These are phyloP conservation scores for Limnephilus rhombicus DNA, from an alignment of 2,888 invertebrate species.

Conservation along the genomic window DNA sequence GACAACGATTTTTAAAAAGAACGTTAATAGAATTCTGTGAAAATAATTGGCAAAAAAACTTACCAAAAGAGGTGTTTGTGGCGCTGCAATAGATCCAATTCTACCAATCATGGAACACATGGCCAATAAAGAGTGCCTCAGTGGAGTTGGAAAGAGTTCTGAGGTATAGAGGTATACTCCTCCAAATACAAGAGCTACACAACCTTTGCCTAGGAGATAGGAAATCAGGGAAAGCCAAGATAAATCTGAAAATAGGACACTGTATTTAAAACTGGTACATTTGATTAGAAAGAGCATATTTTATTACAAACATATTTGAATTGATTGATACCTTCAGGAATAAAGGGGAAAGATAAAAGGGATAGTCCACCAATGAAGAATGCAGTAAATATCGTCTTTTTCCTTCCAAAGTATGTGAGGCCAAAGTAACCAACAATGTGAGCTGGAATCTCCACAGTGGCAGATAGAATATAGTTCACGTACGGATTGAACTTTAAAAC, in stretches of 20 bases:
- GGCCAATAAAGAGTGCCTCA: slow-evolving; percentile 81
- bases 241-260: slow-evolving; percentile 70
- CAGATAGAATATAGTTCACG: slow-evolving; percentile 84
- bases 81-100: slow-evolving; percentile 82
- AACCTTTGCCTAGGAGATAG: slow-evolving; percentile 82
- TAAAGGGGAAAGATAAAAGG: slow-evolving; percentile 80
- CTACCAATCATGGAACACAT: slow-evolving; percentile 82
- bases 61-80: slow-evolving; percentile 82
- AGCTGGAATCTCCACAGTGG: slow-evolving; percentile 85
- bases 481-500: slow-evolving; percentile 86
- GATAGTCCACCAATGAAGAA: slow-evolving; percentile 82
- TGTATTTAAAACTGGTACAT: background rate
- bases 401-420: slow-evolving; percentile 81
- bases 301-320: background rate
- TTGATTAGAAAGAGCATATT: no score
- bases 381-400: slow-evolving; percentile 79
- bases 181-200: slow-evolving; percentile 82
- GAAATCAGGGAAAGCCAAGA: slow-evolving; percentile 76
- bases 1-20: background rate
- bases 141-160: slow-evolving; percentile 83
- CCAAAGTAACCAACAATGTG: slow-evolving; percentile 81
- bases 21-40: background rate
- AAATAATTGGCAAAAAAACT: slow-evolving; percentile 67
- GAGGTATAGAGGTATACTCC: slow-evolving; percentile 83
- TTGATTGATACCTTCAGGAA: slow-evolving; percentile 76